phyloP scores from a whole-genome alignment of 2,797 vertebrate species.

The Pagetopsis macropterus region DNA sequence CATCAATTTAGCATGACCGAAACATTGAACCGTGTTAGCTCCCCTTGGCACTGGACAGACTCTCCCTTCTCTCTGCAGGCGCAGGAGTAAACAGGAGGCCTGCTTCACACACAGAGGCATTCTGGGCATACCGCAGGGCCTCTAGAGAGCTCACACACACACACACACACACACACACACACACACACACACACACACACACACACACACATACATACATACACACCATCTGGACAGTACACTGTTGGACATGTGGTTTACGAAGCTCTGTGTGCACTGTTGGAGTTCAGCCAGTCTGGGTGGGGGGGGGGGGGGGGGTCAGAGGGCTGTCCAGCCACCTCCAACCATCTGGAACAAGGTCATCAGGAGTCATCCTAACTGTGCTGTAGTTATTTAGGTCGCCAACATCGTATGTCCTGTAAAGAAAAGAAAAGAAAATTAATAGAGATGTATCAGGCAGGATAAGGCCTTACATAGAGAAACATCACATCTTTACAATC shows the following conservation, averaged over 20 bases:
- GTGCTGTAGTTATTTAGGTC: not conserved
- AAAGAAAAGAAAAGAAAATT: not conserved
- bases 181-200: constrained; percentile 5
- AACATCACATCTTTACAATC: not conserved
- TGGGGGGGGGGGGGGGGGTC: not conserved
- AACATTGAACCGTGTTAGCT: constrained; percentile 54
- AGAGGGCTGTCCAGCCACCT: constrained; percentile 7
- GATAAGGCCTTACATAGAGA: not conserved
- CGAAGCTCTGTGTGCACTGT: constrained; percentile 32
- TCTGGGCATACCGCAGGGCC: constrained; percentile 79
- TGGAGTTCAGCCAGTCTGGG: constrained; percentile 21
- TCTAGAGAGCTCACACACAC: constrained; percentile 55
- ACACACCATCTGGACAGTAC: constrained; percentile 24
- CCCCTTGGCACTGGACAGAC: constrained; percentile 57
- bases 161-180: constrained; percentile 26
- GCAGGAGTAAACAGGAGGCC: constrained; percentile 61
- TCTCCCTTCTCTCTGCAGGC: constrained; percentile 36
- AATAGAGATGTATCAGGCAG: not conserved
- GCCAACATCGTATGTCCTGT: constrained; percentile 2
- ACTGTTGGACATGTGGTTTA: constrained; percentile 40
- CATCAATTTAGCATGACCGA: constrained; percentile 59
- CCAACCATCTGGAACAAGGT: constrained; percentile 32
- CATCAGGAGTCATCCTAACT: constrained; percentile 4
- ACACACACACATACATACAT: not conserved
- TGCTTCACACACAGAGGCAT: constrained; percentile 61